Base-by-base conservation (phyloP, 1,140 invertebrate species). In the Drosophila nigrodunni region DNA sequence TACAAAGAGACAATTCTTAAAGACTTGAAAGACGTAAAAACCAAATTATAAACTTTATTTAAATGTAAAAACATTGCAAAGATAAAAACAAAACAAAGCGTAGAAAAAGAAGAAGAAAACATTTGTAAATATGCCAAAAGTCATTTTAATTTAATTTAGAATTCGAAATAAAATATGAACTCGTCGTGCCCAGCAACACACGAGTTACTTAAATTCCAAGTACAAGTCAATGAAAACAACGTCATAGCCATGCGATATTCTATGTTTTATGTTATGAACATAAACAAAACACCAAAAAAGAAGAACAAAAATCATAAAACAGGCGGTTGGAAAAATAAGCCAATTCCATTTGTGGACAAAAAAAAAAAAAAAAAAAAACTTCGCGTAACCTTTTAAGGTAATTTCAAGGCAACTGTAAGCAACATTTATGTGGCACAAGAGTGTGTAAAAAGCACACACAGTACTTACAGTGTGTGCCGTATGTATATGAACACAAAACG, bases 371-470 rank as follows among this genome's bases (percentile, higher is more conserved):
- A 30, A 30, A 30, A 30, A 30, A 3, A 30, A 30, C 3, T 52
- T 25, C 8, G 13, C 18, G 25, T 30, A 7, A 44, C 13, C 44
- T 62, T 49, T 35, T 9, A 37, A 21, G 49, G 35, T 13, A 43
- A 30, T 43, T 64, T 10, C 18, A 21, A 50, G 47, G 34, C 30
- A 13, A 34, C 46, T 46, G n/a, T 35, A 60, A 60, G 34, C 58
- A 34, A 10, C 30, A 61, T 54, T 35, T 47, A 35, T 65, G 50
- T 15, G 30, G 50, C 44, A 11, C 44, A 37, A 47, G 30, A 34
- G 59, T 54, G 30, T 54, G 10, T 13, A 37, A 8, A 37, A 54
- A 49, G 4, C 25, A 30, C 25, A 3, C 0, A 30, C 25, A 30
- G 3, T 30, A 30, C 25, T 30, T 3, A 30, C 25, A 30, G 25